Conservation (phyloP, 2,888 invertebrate species). For the Polyommatus icarus region DNA sequence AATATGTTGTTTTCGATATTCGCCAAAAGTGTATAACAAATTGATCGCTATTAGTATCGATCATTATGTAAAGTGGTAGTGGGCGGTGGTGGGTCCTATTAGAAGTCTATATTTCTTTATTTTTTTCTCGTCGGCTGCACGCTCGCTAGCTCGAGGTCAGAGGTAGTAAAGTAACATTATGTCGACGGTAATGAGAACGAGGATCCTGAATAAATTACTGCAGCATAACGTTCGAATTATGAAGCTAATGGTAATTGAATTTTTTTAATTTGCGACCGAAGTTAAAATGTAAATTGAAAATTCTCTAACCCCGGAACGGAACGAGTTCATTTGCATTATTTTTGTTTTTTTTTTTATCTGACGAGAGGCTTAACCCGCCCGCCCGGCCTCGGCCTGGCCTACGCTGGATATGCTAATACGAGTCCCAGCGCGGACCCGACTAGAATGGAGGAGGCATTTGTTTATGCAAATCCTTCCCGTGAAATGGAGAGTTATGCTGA, state of each 20-base stretch:
- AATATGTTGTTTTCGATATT: slow-evolving; percentile 1
- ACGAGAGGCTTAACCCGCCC: slow-evolving; percentile 40
- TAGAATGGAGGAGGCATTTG: slow-evolving; percentile 54
- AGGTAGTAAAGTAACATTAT: slow-evolving; percentile 12
- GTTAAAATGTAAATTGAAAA: slow-evolving; percentile 31
- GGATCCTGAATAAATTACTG: slow-evolving; percentile 9
- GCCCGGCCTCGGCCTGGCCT: slow-evolving; percentile 47
- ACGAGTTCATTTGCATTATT: slow-evolving; percentile 32
- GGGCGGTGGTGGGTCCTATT: slow-evolving; percentile 13
- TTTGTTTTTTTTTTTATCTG: slow-evolving; percentile 31
- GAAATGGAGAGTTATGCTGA: slow-evolving; percentile 55
- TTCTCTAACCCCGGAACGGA: slow-evolving; percentile 30
- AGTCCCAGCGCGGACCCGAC: slow-evolving; percentile 41
- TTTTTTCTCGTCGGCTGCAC: neutral
- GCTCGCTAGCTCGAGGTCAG: slow-evolving; percentile 5
- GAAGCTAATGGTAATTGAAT: slow-evolving; percentile 23
- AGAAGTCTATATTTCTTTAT: slow-evolving; percentile 14
- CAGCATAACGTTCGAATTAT: slow-evolving; percentile 15
- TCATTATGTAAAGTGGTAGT: slow-evolving; percentile 15
- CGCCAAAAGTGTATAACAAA: slow-evolving; percentile 11
- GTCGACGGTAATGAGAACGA: slow-evolving; percentile 11
- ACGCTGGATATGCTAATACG: slow-evolving; percentile 49
- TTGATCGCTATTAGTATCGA: slow-evolving; percentile 10
- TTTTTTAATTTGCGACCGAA: slow-evolving; percentile 23
- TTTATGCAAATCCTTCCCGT: slow-evolving; percentile 47